A percentile compares a stretch with the other conserved stretches of the same genome.
These are phyloP conservation scores for Calameuta idolon DNA, from an alignment of 2,888 invertebrate species.

Conservation along the genomic window DNA sequence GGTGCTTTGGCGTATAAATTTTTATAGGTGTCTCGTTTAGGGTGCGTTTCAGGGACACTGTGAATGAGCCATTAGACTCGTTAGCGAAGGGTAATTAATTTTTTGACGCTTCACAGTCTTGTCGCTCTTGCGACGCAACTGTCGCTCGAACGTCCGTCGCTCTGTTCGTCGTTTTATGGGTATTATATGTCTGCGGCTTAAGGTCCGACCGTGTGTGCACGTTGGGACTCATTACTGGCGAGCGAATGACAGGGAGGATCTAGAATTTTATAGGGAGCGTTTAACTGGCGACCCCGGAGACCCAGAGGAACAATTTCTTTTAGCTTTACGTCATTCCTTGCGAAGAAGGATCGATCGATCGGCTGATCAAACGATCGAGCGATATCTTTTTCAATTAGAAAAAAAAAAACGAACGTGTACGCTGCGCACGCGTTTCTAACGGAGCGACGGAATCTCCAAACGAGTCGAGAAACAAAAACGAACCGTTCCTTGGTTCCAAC, in stretches of 20 bases:
- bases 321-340: not conserved
- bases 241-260: not conserved
- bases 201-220: not conserved
- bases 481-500: conserved; percentile 23
- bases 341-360: not conserved
- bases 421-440: not conserved
- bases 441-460: not conserved
- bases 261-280: not conserved
- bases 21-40: not conserved
- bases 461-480: conserved; percentile 35
- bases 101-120: not conserved
- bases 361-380: not conserved
- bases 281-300: not conserved
- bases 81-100: not conserved
- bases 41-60: not conserved
- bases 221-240: not conserved
- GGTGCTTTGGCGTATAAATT: too few species aligned
- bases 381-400: conserved; percentile 8
- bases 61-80: not conserved
- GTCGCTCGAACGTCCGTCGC: not conserved
- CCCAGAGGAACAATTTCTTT: not conserved
- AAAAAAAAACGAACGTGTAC: not conserved
- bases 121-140: not conserved
- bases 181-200: not conserved
- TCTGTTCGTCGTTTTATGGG: not conserved